These are phyloP conservation scores for Xiphorhynchus elegans DNA, from an alignment of 2,113 vertebrate species.

Conservation along the genomic window DNA sequence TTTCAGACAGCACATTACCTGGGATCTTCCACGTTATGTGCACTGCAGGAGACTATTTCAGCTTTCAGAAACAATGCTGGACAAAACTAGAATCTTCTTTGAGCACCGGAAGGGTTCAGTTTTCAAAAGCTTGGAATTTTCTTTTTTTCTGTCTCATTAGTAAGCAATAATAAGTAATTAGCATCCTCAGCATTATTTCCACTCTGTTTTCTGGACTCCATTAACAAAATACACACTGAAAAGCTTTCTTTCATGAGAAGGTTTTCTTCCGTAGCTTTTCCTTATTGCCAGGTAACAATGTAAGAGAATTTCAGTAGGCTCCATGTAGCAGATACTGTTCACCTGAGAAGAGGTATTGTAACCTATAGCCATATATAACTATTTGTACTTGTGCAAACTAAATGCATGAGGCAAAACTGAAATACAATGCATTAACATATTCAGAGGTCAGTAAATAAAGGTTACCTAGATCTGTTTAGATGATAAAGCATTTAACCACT, in stretches of 20 bases:
- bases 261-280: background rate
- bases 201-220: background rate
- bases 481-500: background rate
- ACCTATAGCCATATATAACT: too few species aligned
- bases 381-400: background rate
- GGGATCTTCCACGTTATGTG: background rate
- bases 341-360: background rate
- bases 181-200: background rate
- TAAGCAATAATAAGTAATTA: background rate
- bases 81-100: background rate
- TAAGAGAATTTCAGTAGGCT: background rate
- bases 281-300: background rate
- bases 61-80: background rate
- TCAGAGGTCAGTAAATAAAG: background rate
- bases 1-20: rapidly evolving
- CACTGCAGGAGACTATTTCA: background rate
- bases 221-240: background rate
- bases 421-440: background rate
- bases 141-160: background rate
- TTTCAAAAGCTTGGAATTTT: background rate
- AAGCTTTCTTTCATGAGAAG: background rate
- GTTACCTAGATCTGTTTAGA: background rate
- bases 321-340: background rate
- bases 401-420: background rate
- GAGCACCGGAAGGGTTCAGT: background rate